Evolutionary conservation across 2,888 invertebrate species (phyloP).

Genomic region (Pristionchus fissidentatus): DNA sequence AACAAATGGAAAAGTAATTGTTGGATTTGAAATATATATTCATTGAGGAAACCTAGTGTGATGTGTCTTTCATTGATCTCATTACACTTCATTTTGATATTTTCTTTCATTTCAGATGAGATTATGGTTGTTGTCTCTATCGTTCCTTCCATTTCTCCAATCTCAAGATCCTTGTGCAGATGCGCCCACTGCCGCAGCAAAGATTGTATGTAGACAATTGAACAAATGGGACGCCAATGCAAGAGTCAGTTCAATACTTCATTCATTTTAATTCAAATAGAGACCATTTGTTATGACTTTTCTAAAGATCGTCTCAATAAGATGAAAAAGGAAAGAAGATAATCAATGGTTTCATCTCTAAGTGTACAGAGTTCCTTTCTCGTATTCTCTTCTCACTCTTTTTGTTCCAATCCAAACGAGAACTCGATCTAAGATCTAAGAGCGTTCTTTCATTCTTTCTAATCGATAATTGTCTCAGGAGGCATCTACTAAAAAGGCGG

Average conservation of each 20-base stretch:
- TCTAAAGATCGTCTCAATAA: neutral
- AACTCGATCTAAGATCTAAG: neutral
- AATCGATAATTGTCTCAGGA: neutral
- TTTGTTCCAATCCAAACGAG: neutral
- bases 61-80: neutral
- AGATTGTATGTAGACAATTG: conserved; percentile 70
- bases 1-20: too few relatives aligned
- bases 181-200: conserved; percentile 67
- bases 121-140: neutral
- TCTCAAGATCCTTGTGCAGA: conserved; percentile 62
- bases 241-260: conserved; percentile 57
- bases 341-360: neutral
- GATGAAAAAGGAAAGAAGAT: neutral
- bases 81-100: neutral
- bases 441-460: neutral
- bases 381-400: neutral
- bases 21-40: too few relatives aligned
- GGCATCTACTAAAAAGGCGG: conserved; percentile 57
- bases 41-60: neutral
- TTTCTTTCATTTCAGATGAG: neutral
- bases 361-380: neutral
- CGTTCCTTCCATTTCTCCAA: neutral
- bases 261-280: neutral
- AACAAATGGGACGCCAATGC: conserved; percentile 71
- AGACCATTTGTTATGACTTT: too few relatives aligned